Evolutionary conservation across 2,113 vertebrate genomes (phyloP).

Genomic region (Vidua chalybeata): DNA sequence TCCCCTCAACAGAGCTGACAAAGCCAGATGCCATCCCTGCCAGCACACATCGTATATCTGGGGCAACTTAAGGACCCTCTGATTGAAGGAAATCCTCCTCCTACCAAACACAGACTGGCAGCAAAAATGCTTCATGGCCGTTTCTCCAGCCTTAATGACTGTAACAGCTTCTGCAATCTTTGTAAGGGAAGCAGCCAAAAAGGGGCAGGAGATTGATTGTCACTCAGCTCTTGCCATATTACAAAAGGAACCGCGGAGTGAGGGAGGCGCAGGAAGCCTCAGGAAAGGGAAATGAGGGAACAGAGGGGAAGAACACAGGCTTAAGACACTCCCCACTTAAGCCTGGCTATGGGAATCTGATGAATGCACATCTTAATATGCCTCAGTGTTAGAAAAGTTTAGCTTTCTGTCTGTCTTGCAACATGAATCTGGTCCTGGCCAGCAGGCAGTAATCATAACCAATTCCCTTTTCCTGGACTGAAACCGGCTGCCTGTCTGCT

Average conservation of each 20-base stretch:
- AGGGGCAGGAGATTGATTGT: background rate
- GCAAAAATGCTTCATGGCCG: background rate
- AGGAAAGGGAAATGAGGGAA: background rate
- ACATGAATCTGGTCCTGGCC: background rate
- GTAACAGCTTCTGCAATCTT: background rate
- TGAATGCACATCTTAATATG: background rate
- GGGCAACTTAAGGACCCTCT: background rate
- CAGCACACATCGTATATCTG: background rate
- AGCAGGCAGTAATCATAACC: background rate
- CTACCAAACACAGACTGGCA: conserved; percentile 12
- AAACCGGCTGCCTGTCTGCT: background rate
- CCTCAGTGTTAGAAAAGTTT: background rate
- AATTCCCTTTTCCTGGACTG: background rate
- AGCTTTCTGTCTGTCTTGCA: background rate
- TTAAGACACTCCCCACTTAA: background rate
- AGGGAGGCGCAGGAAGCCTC: background rate
- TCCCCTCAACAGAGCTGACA: conserved; percentile 14
- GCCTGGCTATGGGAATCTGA: background rate
- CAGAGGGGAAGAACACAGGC: background rate
- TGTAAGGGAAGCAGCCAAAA: background rate
- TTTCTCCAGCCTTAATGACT: background rate
- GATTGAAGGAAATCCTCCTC: conserved; percentile 27
- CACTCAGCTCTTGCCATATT: background rate
- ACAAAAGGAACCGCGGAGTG: accelerated
- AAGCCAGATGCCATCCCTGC: conserved; percentile 17